Percentiles rank a stretch among this genome's conserved stretches.
Evolutionary conservation across 2,888 invertebrate species (phyloP).

Genomic region (Mesorhabditis spiculigera): DNA sequence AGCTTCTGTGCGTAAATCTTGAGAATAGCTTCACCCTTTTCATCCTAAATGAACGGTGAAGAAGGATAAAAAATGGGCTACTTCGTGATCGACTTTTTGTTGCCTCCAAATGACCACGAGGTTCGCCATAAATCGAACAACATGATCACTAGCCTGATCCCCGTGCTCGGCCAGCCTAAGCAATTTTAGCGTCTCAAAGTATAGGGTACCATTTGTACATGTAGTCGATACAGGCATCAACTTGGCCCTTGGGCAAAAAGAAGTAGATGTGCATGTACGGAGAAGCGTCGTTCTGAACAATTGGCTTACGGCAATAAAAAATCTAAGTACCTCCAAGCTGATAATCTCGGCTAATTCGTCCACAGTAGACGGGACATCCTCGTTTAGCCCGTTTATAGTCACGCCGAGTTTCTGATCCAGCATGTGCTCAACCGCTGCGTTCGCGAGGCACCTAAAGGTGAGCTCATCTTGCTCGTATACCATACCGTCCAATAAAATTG

Average conservation of each 20-base stretch:
- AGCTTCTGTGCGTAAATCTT: background rate
- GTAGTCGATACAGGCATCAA: background rate
- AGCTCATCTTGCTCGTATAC: no score
- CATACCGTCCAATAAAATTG: no score
- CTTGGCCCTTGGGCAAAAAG: background rate
- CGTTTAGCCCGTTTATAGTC: background rate
- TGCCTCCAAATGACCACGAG: slow-evolving; percentile 4
- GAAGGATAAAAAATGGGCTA: background rate
- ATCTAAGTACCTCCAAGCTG: background rate
- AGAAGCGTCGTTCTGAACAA: background rate
- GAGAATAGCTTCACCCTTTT: background rate
- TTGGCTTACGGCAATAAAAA: background rate
- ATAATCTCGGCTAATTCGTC: background rate
- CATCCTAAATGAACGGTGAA: background rate
- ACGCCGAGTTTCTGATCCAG: background rate
- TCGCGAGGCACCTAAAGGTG: background rate
- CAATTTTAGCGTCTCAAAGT: background rate
- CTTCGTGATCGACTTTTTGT: background rate
- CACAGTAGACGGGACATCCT: background rate
- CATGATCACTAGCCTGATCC: background rate
- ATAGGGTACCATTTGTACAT: background rate
- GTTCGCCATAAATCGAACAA: background rate
- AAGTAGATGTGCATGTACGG: slow-evolving; percentile 4
- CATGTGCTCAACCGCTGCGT: slow-evolving; percentile 2
- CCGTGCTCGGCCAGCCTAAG: background rate